Evolutionary conservation across 2,888 invertebrate genomes (phyloP), one percentile per base, ranked within the genome.

Genomic region (Dynastes hyllus): DNA sequence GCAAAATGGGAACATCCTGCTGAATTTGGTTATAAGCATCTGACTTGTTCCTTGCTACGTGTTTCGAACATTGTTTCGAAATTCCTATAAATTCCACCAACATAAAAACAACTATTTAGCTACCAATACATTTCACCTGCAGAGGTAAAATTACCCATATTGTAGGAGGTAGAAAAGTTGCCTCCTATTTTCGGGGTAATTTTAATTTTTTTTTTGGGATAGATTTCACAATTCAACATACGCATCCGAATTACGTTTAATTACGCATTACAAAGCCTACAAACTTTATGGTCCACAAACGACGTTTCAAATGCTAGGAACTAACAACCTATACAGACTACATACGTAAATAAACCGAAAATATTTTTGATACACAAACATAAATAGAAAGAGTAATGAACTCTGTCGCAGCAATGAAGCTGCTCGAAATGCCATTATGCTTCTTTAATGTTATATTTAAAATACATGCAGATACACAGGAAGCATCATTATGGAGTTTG

Each of bases 381-480:
- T 73, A 73, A 73, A 73, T 73, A 73, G 73, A 73, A 73, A 40
- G 73, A 58, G 73, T 73, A 73, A 73, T 73, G 73, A 73, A 73
- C 73, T 58, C 73, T 58, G 50, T 13, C 69, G 37, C 73, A 9
- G 73, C 37, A 67, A 67, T 50, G 67, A 67, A 40, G 73, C 58
- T 37, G 55, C 73, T 40, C 73, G 40, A 58, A 58, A 73, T 73
- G 73, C 73, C 73, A 73, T 73, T 55, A 73, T 58, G 16, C 16
- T 73, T 37, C 58, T 73, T 58, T 61, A 73, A 16, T 55, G 58
- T 55, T 73, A 50, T 67, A 67, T 67, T 67, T 67, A 67, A 32
- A 67, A 63, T 63, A 58, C n/a, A 58, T 58, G 55, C 22, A 22
- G 16, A 58, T 22, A 2, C 55, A 22, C 16, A 58, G 55, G 55